Evolutionary conservation across 1,140 invertebrate species (phyloP), one percentile per base, ranked within the genome.

Genomic region (Drosophila miranda): DNA sequence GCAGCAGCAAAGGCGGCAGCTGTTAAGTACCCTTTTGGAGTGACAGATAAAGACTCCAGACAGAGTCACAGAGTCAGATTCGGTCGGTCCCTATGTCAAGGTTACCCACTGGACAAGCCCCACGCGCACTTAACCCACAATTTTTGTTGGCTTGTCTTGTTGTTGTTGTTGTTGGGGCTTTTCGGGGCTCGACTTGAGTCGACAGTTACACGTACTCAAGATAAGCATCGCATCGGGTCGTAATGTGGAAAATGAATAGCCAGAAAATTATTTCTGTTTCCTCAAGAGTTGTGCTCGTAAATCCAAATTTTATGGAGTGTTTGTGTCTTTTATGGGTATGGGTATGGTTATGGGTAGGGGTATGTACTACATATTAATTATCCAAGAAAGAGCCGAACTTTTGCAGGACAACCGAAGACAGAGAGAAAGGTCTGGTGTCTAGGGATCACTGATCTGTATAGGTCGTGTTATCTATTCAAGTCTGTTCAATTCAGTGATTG

Each of bases 81-180:
- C 53, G 46, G n/a, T 57, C 79, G 53, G 75, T 64, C 82, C 82
- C 82, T 87, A 87, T 87, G 82, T 87, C 82, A 87, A 87, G 82
- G 82, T 73, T 75, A 82, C 45, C 62, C 45, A 51, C 28, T 53
- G 75, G 62, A 81, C 82, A 87, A 81, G 82, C 75, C 77, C 77
- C 82, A 87, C 69, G 63, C 70, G 78, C 62, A 86, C 82, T 86
- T 86, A 86, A 81, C 81, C 82, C 78, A 87, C 75, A 87, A 87
- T 87, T 75, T 75, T 2, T 30, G 28, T 30, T 30, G 30, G 8
- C 30, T 30, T 44, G 19, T 52, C 57, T 51, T 71, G 62, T 61
- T 66, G 68, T 51, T 44, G 68, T 60, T 62, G 61, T 23, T 58
- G 56, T 26, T 51, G 21, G 30, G 16, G 16, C 19, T 34, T 62